Evolutionary conservation across 1,140 invertebrate genomes (phyloP), one percentile per base, ranked within the genome.

Genomic region (Pogonus chalceus): DNA sequence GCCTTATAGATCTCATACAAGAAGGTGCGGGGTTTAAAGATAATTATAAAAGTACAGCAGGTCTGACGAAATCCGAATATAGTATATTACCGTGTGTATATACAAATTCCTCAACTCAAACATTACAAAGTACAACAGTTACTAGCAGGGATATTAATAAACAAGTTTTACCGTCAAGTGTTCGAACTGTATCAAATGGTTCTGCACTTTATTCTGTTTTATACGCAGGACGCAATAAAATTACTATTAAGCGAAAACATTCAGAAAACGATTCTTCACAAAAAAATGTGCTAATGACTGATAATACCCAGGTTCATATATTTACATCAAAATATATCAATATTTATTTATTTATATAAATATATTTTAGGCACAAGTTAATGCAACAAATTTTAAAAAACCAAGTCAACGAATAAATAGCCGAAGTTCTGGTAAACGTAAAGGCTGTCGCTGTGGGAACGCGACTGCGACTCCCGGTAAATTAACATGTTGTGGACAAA

Each of bases 391-490:
- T 51, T 76, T 78, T 64, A 78, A 77, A 57, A 77, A 77, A 58
- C 72, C 74, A 12, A 73, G 72, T 57, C 74, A 72, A 54, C 65
- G 72, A 37, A 69, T 70, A 23, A 62, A 72, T 20, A 18, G 18
- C 18, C 37, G 37, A 4, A 43, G 18, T 35, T 2, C 20, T 70
- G 67, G 61, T 72, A 84, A 74, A 67, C 75, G 76, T 69, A 84
- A 81, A 78, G 88, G 88, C 10, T 95, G 91, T 69, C 76, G 90
- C 56, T 94, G 91, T 78, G 91, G 91, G n/a, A 89, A 90, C 72
- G 88, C 89, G 16, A 90, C 90, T 1, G 78, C 85, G 4, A 84
- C 83, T 56, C 90, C 90, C 12, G 90, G 89, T 10, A 93, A 92
- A 69, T 69, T 93, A 48, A 93, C 90, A 0, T 96, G 92, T 71